Base-by-base conservation (phyloP, 2,797 vertebrate genomes). In the Pelochelys cantorii region DNA sequence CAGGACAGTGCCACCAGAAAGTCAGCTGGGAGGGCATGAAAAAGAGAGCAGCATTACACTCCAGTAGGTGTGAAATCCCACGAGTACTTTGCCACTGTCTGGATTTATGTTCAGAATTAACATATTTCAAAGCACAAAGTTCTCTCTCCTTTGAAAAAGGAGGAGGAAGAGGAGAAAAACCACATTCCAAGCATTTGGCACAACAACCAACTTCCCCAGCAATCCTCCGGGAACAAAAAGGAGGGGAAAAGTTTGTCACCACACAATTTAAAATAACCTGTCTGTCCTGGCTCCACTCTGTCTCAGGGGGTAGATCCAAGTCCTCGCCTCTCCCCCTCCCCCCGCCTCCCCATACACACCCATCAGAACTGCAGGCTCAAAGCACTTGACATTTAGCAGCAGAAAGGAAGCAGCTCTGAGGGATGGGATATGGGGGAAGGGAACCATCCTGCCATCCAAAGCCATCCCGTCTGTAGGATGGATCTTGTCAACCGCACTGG, bases 221-320 rank as follows among this genome's bases (percentile, higher is more conserved):
- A 75, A 94, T 94, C 92, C 89, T 89, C 88, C 92, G 93, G 82
- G 86, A 96, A 94, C 85, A 94, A 94, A 96, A 88, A 88, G 57
- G 5, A 71, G 84, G 27, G 74, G 1, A 3, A 25, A 78, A 81
- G 62, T 75, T 84, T 94, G 94, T 94, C 86, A 89, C 90, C 88
- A 87, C 88, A 91, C 60, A 90, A 87, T 95, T 93, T 91, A 93
- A 95, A 97, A 97, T 88, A 97, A 84, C 75, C 86, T 22, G 68
- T 92, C 54, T 83, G 93, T 86, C 68, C 84, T 93, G 94, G 95
- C 96, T 97, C 95, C 91, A 18, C 53, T 86, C 75, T 81, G 88
- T 95, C 95, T 94, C 93, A 86, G 42, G 88, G 97, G 92, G 89
- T 89, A 96, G 91, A 90, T 91, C 91, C 85, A 93, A 96, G 87